phyloP scores from a whole-genome alignment of 2,797 vertebrate genomes.

The Sebastes miniatus region DNA sequence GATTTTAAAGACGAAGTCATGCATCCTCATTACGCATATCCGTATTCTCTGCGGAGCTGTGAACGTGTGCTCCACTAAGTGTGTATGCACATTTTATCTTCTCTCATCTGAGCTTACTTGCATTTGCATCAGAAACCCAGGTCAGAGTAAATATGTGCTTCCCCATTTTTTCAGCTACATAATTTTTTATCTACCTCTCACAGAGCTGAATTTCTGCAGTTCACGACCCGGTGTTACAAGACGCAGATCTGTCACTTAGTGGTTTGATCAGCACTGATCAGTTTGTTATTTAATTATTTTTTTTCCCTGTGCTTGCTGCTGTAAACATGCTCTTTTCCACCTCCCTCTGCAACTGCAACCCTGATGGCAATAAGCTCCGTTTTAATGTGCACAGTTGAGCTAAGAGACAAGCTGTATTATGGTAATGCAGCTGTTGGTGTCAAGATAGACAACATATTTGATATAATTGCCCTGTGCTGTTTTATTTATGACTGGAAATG shows the following conservation, averaged over 20 bases:
- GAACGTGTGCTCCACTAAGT: not conserved
- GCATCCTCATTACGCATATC: not conserved
- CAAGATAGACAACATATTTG: not conserved
- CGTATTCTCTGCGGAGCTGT: not conserved
- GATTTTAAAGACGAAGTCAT: not conserved
- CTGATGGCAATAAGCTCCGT: constrained; percentile 4
- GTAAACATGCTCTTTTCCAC: constrained; percentile 44
- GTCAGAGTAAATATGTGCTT: not conserved
- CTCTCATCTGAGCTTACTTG: constrained; percentile 7
- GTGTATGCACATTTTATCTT: not conserved
- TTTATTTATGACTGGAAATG: not conserved
- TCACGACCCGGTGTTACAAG: constrained; percentile 1
- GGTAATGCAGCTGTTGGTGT: constrained; percentile 4
- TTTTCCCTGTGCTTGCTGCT: not conserved
- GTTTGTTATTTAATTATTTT: not conserved
- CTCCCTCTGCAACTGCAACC: constrained; percentile 47
- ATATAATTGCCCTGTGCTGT: not conserved
- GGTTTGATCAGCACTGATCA: constrained; percentile 39
- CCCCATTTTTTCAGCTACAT: not conserved
- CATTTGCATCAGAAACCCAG: constrained; percentile 40
- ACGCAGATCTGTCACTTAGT: constrained; percentile 16
- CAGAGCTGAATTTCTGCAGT: constrained; percentile 3
- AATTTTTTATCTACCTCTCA: not conserved
- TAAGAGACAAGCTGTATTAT: constrained; percentile 18
- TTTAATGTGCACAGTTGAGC: constrained; percentile 27